Conservation (phyloP, 1,140 invertebrate species). For the Aradophagus sp. region DNA sequence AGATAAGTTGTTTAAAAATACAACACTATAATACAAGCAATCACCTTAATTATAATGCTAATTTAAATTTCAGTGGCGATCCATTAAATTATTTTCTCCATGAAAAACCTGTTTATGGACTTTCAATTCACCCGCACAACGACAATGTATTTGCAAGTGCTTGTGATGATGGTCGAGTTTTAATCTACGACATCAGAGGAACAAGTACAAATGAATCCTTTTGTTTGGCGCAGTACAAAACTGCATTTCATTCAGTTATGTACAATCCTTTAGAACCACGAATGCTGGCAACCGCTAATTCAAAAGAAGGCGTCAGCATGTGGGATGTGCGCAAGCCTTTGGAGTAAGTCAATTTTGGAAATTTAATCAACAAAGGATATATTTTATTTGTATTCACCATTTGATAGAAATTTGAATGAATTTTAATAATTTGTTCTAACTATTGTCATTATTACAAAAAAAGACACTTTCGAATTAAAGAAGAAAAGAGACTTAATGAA, state of each 20-base stretch:
- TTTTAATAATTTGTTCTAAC: too few relatives aligned
- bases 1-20: too few relatives aligned
- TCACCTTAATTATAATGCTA: too few relatives aligned
- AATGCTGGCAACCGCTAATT: slow-evolving; percentile 90
- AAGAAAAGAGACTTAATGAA: too few relatives aligned
- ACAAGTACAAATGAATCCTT: slow-evolving; percentile 78
- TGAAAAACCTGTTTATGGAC: slow-evolving; percentile 91
- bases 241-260: slow-evolving; percentile 92
- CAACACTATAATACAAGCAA: too few relatives aligned
- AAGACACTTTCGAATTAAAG: too few relatives aligned
- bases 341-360: slow-evolving; percentile 79
- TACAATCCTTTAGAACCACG: slow-evolving; percentile 90
- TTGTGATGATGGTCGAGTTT: slow-evolving; percentile 90
- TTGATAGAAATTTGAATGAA: too few relatives aligned
- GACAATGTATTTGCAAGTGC: slow-evolving; percentile 90
- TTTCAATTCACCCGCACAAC: slow-evolving; percentile 89
- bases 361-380: too few relatives aligned
- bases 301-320: slow-evolving; percentile 88
- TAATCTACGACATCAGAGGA: slow-evolving; percentile 89
- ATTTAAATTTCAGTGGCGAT: slow-evolving; percentile 79
- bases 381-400: too few relatives aligned
- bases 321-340: slow-evolving; percentile 92
- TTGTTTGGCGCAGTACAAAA: slow-evolving; percentile 80
- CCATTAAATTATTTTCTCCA: slow-evolving; percentile 86
- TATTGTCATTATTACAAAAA: too few relatives aligned